Conservation (phyloP, 2,888 invertebrate species). For the Rotaria magnacalcarata region DNA sequence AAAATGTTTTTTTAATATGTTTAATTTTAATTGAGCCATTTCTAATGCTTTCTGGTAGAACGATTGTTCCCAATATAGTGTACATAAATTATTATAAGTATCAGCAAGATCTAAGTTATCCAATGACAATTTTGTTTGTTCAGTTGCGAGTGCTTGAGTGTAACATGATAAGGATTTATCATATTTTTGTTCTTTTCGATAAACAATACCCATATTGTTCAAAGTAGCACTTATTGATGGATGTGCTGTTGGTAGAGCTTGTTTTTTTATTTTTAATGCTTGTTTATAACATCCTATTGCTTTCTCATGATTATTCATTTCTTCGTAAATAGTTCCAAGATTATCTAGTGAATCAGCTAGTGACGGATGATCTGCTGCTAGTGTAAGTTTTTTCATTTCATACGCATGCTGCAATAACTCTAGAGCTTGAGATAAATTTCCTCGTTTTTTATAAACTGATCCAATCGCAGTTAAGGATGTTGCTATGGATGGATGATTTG, state of each 20-base stretch:
- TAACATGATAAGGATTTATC: not conserved
- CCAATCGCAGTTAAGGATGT: not conserved
- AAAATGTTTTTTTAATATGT: not conserved
- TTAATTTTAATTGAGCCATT: not conserved
- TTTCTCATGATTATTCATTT: not conserved
- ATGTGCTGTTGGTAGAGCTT: not conserved
- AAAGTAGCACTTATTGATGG: not conserved
- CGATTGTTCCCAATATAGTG: not conserved
- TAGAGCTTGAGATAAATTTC: not conserved
- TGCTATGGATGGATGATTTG: not conserved
- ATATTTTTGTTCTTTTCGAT: slow-evolving; percentile 11
- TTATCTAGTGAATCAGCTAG: not conserved
- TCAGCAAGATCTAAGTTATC: slow-evolving; percentile 3
- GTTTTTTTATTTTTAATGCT: not conserved
- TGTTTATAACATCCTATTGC: not conserved
- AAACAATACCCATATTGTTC: slow-evolving; percentile 19
- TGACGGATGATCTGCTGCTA: not conserved
- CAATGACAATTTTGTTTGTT: not conserved
- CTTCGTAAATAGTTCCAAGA: not conserved
- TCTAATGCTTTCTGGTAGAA: not conserved
- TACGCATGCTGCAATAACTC: not conserved
- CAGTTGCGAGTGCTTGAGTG: not conserved
- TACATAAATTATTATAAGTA: not conserved
- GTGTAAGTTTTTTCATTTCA: not conserved
- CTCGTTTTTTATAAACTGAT: not conserved